Percentiles rank a stretch among this genome's conserved stretches.
Conservation (phyloP, 2,113 vertebrate species). For the Rhadina sibilatrix region DNA sequence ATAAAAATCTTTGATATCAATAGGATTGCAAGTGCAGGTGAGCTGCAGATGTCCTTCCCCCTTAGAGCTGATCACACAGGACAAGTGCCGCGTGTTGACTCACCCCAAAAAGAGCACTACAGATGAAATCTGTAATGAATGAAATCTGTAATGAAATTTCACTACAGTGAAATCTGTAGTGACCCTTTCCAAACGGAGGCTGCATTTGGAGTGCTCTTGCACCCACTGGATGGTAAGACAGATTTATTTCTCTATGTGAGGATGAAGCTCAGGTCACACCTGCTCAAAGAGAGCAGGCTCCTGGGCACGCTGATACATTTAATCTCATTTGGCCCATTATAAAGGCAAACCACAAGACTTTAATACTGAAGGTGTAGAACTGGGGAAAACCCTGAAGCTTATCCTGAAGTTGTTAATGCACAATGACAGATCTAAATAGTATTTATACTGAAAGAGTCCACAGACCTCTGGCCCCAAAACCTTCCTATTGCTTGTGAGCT, state of each 20-base stretch:
- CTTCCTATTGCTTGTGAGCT: background rate
- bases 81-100: background rate
- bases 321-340: background rate
- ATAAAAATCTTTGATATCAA: background rate
- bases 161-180: accelerated
- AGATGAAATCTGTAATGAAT: background rate
- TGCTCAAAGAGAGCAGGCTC: background rate
- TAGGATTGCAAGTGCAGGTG: background rate
- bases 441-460: background rate
- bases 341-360: background rate
- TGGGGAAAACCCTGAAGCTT: background rate
- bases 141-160: background rate
- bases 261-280: background rate
- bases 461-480: background rate
- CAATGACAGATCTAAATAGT: background rate
- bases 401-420: background rate
- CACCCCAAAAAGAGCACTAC: background rate
- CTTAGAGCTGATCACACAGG: background rate
- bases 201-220: background rate
- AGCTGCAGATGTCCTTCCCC: background rate
- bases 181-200: background rate
- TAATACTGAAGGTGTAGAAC: background rate
- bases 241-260: background rate
- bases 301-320: background rate
- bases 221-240: background rate